Conservation (phyloP, 2,113 vertebrate genomes). For the Alouatta palliata region DNA sequence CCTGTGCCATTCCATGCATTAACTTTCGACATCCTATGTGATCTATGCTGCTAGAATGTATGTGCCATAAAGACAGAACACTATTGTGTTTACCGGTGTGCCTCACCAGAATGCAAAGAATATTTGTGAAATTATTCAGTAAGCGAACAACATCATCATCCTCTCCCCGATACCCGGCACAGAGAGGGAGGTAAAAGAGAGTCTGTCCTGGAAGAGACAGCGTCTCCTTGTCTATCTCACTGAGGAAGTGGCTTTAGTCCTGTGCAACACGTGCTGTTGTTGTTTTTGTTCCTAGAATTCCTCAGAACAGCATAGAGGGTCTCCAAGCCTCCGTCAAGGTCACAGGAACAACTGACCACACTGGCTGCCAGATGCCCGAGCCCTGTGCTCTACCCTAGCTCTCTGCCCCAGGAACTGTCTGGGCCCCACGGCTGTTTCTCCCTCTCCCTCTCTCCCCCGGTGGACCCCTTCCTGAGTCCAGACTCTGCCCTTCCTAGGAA, state of each 20-base stretch:
- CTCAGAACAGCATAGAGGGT: not conserved
- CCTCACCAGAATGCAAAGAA: not conserved
- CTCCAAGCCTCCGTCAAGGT: not conserved
- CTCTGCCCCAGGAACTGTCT: not conserved
- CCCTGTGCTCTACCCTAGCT: rapidly evolving
- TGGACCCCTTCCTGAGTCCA: rapidly evolving
- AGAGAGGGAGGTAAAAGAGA: not conserved
- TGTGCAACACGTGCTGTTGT: rapidly evolving
- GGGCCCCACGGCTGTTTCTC: not conserved
- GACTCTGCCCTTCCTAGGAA: not conserved
- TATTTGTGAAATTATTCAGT: not conserved
- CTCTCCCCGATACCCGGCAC: not conserved
- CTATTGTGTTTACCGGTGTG: not conserved
- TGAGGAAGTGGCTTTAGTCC: not conserved
- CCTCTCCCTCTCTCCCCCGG: not conserved
- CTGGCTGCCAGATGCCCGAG: not conserved
- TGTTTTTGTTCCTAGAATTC: not conserved
- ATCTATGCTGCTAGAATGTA: not conserved
- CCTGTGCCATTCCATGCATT: not conserved
- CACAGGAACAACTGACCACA: not conserved
- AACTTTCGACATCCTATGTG: not conserved
- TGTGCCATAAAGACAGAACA: not conserved
- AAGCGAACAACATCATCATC: not conserved
- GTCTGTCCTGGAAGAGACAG: not conserved
- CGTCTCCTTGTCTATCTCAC: not conserved